A percentile compares a stretch with the other conserved stretches of the same genome.
Evolutionary conservation across 1,140 invertebrate species (phyloP).

Genomic region (Hycleus cichorii): DNA sequence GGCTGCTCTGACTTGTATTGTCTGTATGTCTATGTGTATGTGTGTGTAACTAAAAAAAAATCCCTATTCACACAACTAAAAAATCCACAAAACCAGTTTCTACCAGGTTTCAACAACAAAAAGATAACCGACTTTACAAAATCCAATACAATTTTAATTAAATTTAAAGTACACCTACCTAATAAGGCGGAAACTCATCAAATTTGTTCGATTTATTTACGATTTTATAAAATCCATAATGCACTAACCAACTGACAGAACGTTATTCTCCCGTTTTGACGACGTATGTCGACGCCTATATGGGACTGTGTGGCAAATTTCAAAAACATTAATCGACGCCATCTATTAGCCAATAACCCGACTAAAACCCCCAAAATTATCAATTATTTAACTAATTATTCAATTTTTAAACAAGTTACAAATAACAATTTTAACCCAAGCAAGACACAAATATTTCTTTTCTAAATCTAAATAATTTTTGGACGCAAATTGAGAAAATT

Average conservation of each 20-base stretch:
- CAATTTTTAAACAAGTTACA: no score
- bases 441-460: no score
- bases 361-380: no score
- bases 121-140: not conserved
- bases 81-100: constrained; percentile 17
- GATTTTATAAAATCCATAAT: constrained; percentile 30
- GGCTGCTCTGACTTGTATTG: constrained; percentile 20
- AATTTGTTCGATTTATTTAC: constrained; percentile 20
- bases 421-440: no score
- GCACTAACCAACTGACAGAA: constrained; percentile 19
- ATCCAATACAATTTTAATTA: not conserved
- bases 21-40: not conserved
- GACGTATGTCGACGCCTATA: not conserved
- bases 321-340: no score
- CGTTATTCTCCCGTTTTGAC: not conserved
- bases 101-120: constrained; percentile 13
- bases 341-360: no score
- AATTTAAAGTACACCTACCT: not conserved
- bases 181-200: constrained; percentile 9
- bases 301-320: no score
- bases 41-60: constrained; percentile 16
- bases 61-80: constrained; percentile 26
- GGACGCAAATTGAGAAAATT: no score
- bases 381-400: no score
- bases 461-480: no score